Evolutionary conservation across 2,888 invertebrate genomes (phyloP), one percentile per base, ranked within the genome.

Genomic region (Leptura quadrifasciata): DNA sequence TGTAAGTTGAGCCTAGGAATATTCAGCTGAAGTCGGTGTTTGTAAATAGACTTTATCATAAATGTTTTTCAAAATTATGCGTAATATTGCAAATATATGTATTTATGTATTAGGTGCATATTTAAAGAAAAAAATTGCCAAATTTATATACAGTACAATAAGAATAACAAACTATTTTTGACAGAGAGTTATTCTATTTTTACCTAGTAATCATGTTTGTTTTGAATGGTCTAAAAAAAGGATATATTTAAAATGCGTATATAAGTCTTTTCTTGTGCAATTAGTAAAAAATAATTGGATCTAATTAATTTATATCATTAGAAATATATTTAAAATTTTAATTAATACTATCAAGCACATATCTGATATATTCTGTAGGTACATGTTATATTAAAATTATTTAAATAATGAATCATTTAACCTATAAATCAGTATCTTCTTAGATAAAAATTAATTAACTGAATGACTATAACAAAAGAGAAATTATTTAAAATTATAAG

Each of bases 111-210:
- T 47, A 17, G n/a, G 6, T 39, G 2, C 47, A 15, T 39, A 17
- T 1, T n/a, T 47, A 2, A 4, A 0, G n/a, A 15, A 47, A 47
- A n/a, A 47, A 47, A 10, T 39, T n/a, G 15, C n/a, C n/a, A 47
- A 47, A 47, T 47, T 47, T 47, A 47, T 47, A 47, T 47, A 3
- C n/a, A n/a, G 47, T 47, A n/a, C n/a, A 15, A 47, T 15, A 63
- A 18, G 63, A 31, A 39, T 63, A 63, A 63, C 63, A 63, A 63
- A 31, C 63, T 63, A 63, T 63, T 63, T 63, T 63, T 63, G 20
- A 39, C 2, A 9, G n/a, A 39, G 35, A 63, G 20, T 60, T 17
- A 47, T 17, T 39, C 31, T 63, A 63, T 63, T 63, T 63, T n/a
- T 63, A 39, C n/a, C 2, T 2, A 35, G 17, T 17, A 9, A 35